These are phyloP conservation scores for Orgyia antiqua DNA, from an alignment of 2,888 invertebrate species.

Conservation along the genomic window DNA sequence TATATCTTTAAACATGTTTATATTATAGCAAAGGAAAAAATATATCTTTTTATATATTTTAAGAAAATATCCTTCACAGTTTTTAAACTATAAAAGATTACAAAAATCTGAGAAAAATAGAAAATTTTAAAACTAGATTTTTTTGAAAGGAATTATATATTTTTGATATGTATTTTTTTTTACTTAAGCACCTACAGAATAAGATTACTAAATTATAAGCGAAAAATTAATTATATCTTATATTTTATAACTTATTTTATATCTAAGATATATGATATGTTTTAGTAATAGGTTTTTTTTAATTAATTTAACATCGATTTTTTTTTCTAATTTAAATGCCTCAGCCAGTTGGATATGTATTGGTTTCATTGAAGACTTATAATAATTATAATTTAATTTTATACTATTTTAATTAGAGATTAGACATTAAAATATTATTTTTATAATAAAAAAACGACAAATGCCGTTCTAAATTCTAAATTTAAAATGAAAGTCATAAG, in stretches of 20 bases:
- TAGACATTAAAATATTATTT: slow-evolving; percentile 47
- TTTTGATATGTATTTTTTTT: background rate
- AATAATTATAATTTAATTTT: slow-evolving; percentile 32
- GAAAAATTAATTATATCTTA: slow-evolving; percentile 7
- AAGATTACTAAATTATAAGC: too few relatives aligned
- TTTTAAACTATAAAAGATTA: slow-evolving; percentile 40
- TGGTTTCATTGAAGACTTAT: slow-evolving; percentile 68
- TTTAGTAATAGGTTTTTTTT: slow-evolving; percentile 39
- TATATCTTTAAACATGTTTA: slow-evolving; percentile 54
- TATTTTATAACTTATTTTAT: slow-evolving; percentile 51
- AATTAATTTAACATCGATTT: slow-evolving; percentile 60
- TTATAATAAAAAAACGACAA: slow-evolving; percentile 32
- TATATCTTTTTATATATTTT: slow-evolving; percentile 32
- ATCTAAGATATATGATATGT: slow-evolving; percentile 37
- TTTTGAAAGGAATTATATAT: slow-evolving; percentile 17
- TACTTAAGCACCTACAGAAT: too few relatives aligned
- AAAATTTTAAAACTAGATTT: slow-evolving; percentile 26
- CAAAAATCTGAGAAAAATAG: slow-evolving; percentile 17
- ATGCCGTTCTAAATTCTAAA: slow-evolving; percentile 23
- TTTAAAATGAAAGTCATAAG: slow-evolving; percentile 49
- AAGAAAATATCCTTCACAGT: slow-evolving; percentile 60
- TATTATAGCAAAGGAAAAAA: slow-evolving; percentile 56
- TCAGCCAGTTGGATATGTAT: slow-evolving; percentile 76
- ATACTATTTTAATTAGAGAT: slow-evolving; percentile 46
- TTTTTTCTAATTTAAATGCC: slow-evolving; percentile 71